These are phyloP conservation scores for Magallana angulata DNA, from an alignment of 1,140 invertebrate genomes.

Conservation along the genomic window DNA sequence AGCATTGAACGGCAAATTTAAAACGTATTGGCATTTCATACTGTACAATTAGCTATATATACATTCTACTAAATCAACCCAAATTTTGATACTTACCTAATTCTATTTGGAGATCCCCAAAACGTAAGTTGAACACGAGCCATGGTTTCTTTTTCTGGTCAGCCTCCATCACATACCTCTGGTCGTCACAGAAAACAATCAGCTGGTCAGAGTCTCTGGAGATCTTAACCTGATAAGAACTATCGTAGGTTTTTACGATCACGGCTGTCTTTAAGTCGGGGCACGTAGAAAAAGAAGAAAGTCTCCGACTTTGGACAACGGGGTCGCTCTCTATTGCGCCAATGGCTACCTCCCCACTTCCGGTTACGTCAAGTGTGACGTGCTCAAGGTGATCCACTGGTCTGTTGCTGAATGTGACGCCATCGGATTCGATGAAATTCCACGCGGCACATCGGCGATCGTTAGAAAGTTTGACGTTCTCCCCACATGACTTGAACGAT, in stretches of 20 bases:
- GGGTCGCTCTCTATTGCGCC: constrained; percentile 25
- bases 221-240: neutral
- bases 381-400: neutral
- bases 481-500: neutral
- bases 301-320: neutral
- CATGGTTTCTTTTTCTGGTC: neutral
- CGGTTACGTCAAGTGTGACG: neutral
- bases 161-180: neutral
- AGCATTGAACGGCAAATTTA: too few species aligned
- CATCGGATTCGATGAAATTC: neutral
- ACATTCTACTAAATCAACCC: too few species aligned
- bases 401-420: constrained; percentile 11
- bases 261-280: constrained; percentile 15
- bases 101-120: constrained; percentile 10
- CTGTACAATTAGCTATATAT: too few species aligned
- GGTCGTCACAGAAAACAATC: neutral
- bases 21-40: too few species aligned
- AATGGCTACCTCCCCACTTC: constrained; percentile 22
- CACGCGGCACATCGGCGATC: neutral
- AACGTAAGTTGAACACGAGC: constrained; percentile 19
- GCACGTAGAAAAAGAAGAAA: constrained; percentile 9
- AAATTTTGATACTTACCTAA: neutral
- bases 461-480: constrained; percentile 6
- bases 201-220: neutral
- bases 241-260: neutral